Base-by-base conservation (phyloP, 2,888 invertebrate genomes). In the Anorthoa munda region DNA sequence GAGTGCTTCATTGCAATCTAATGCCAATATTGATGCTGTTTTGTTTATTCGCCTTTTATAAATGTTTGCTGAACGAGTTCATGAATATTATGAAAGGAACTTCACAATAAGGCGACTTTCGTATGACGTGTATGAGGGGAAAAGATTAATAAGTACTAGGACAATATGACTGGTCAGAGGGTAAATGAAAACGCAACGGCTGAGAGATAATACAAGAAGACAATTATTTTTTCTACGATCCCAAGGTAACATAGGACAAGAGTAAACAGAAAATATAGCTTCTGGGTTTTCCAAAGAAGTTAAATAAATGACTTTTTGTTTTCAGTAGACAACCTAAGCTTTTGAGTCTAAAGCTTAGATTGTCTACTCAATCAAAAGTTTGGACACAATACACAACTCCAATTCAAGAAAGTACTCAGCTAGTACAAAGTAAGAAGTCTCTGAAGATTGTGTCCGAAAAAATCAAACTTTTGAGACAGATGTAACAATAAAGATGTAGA, bases 321-420 rank as follows among this genome's bases (percentile, higher is more conserved):
- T 39, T 13, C 9, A 56, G 26, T 39, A 23, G 48, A 48, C 18
- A 48, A 17, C n/a, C 51, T 61, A 60, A 60, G 59, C 72, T 59
- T 73, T 31, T 61, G 55, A 48, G 46, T 26, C 31, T 66, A 51
- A 45, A 39, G 18, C 48, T 75, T n/a, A 51, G 51, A 67, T 51
- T 46, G 31, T 67, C 59, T 39, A 53, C 51, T 59, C 45, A 74
- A 67, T 74, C 74, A 76, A 67, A 74, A 74, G 31, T 59, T 77
- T 53, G 13, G 67, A 67, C 58, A 76, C 46, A 51, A 51, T 23
- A 46, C 51, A n/a, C 50, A 51, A 77, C 77, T 76, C 23, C 31
- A 76, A 39, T 74, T 66, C 18, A 51, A 46, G 17, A 59, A 67
- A 67, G 46, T 67, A 31, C 51, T 45, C 4, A 0, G 3, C 48